These are phyloP conservation scores for Dryas iulia DNA, from an alignment of 1,140 invertebrate species.

Conservation along the genomic window DNA sequence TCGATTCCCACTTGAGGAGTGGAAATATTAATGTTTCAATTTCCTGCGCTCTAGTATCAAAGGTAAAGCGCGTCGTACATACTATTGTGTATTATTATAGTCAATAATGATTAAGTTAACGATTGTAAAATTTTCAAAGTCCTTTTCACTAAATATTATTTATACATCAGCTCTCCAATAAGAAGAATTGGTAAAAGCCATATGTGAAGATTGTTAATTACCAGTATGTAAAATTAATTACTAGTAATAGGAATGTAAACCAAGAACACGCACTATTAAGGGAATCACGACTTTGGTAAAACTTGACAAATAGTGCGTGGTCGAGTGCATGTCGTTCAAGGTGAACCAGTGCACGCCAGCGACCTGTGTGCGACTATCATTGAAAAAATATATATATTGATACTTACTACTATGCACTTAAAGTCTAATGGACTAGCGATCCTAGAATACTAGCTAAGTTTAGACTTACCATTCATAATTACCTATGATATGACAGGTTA, in stretches of 20 bases:
- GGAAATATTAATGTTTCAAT: too few relatives aligned
- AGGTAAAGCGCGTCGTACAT: too few relatives aligned
- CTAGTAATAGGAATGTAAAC: not conserved
- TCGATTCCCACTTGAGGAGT: too few relatives aligned
- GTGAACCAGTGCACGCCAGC: conserved; percentile 28
- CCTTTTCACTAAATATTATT: too few relatives aligned
- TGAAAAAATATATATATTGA: not conserved
- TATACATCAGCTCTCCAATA: too few relatives aligned
- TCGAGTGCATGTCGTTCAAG: conserved; percentile 38
- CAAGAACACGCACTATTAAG: not conserved
- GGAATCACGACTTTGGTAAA: not conserved
- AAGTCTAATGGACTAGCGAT: conserved; percentile 10
- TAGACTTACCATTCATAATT: conserved; percentile 7
- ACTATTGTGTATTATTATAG: too few relatives aligned
- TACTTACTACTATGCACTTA: not conserved
- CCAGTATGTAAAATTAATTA: not conserved
- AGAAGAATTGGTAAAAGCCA: too few relatives aligned
- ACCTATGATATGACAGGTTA: conserved; percentile 16
- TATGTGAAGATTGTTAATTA: too few relatives aligned
- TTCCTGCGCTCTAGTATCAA: too few relatives aligned
- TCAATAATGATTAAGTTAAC: too few relatives aligned
- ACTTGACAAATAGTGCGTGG: conserved; percentile 22
- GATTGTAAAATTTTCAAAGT: not conserved
- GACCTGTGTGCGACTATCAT: conserved; percentile 22
- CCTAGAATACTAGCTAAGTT: not conserved